These are phyloP conservation scores for Liodrosophila aerea DNA, from an alignment of 2,888 invertebrate genomes.

Conservation along the genomic window DNA sequence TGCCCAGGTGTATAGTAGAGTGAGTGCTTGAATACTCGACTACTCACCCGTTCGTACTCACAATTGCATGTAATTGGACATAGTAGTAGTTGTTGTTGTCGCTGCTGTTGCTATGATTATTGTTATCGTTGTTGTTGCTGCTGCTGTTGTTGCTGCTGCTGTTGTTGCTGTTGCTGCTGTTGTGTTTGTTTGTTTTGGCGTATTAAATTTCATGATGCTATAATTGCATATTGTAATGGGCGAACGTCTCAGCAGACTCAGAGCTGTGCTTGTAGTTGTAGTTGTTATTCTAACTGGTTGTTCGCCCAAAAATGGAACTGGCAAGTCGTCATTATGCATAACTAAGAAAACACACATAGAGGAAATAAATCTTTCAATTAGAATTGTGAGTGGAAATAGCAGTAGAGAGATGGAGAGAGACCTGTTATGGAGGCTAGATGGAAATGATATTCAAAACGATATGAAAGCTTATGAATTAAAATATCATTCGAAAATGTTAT, in stretches of 20 bases:
- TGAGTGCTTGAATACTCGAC: conserved; percentile 32
- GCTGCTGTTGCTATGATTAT: conserved; percentile 21
- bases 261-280: conserved; percentile 9
- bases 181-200: conserved; percentile 60
- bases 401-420: too few relatives aligned
- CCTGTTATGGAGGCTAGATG: too few relatives aligned
- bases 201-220: conserved; percentile 73
- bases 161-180: conserved; percentile 10
- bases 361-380: conserved; percentile 20
- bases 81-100: conserved; percentile 22
- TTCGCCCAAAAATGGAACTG: conserved; percentile 43
- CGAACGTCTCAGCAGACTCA: conserved; percentile 31
- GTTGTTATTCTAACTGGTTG: conserved; percentile 26
- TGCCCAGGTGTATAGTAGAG: conserved; percentile 25
- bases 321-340: conserved; percentile 26
- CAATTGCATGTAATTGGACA: conserved; percentile 68
- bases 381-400: background rate
- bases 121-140: conserved; percentile 32
- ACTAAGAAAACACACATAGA: conserved; percentile 13
- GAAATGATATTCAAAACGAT: too few relatives aligned
- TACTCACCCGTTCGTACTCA: conserved; percentile 31
- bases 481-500: too few relatives aligned
- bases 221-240: conserved; percentile 67
- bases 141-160: conserved; percentile 13
- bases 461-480: too few relatives aligned